Evolutionary conservation across 2,113 vertebrate genomes (phyloP).

Genomic region (Laticauda colubrina): DNA sequence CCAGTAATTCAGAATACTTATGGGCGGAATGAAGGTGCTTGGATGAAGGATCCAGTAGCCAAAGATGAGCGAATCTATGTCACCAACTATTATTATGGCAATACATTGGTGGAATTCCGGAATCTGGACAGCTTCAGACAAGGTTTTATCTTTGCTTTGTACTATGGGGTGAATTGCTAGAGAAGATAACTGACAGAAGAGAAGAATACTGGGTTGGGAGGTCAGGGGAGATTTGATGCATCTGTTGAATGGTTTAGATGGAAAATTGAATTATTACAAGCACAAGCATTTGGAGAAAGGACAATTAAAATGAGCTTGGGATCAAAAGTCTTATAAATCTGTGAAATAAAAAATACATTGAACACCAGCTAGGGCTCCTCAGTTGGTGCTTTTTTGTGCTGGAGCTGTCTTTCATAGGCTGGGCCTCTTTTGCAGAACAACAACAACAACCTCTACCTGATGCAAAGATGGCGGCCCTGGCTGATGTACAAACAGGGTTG

Average conservation of each 20-base stretch:
- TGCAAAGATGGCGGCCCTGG: neutral
- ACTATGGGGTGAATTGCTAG: accelerated
- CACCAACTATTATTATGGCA: constrained; percentile 93
- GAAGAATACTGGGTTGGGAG: neutral
- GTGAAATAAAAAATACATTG: neutral
- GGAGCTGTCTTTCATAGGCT: neutral
- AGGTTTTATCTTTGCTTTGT: constrained; percentile 67
- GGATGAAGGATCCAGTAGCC: constrained; percentile 97
- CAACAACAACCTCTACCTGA: no score
- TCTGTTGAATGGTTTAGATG: no score
- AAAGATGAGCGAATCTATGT: constrained; percentile 86
- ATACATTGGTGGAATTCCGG: constrained; percentile 90
- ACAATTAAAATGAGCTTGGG: neutral
- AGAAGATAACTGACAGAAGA: neutral
- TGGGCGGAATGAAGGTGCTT: constrained; percentile 89
- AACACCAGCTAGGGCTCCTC: neutral
- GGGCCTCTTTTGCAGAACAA: neutral
- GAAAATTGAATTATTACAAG: neutral
- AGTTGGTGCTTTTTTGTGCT: neutral
- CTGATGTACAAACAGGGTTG: neutral
- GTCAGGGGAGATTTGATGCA: neutral
- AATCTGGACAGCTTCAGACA: constrained; percentile 93
- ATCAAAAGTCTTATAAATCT: neutral
- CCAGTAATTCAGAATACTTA: constrained; percentile 93
- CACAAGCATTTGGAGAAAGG: neutral